Evolutionary conservation across 2,888 invertebrate genomes (phyloP), one percentile per base, ranked within the genome.

Genomic region (Augiades crinisus): DNA sequence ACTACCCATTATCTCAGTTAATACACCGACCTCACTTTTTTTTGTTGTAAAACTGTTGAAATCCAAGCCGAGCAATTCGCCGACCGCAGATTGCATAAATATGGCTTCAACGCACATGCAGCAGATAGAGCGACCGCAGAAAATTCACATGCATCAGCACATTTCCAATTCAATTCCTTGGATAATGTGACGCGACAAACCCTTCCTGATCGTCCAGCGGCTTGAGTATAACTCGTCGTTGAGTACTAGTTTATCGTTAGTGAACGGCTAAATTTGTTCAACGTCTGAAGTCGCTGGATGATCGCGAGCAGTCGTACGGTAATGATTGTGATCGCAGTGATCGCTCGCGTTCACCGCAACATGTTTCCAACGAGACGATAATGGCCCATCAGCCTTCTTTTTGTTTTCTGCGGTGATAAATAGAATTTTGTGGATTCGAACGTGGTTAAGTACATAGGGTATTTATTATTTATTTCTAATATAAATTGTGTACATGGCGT

Each of bases 311-410:
- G 64, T 71, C 70, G 67, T 68, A 67, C 67, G 70, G 70, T 81
- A 85, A 83, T 83, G 80, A 78, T 82, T 78, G 75, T 73, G 75
- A 82, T 83, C 72, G 75, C 65, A 77, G 65, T 75, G 77, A 83
- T 82, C 76, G 78, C 73, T 75, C 65, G 74, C 68, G 62, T 67
- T 73, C 69, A 87, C 87, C 86, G 64, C 87, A 87, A 84, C 84
- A 81, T 78, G 78, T 73, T 78, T 66, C 62, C 68, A 84, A 86
- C 81, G 78, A 85, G 86, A 85, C 74, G 84, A 81, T 86, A 86
- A 86, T 85, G 81, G 75, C 68, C 60, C 66, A 72, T 70, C 67
- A 62, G 68, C 65, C 72, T 65, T 70, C 67, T 64, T 77, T 81
- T 78, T 78, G 75, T 78, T 78, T 72, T 75, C 70, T 78, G 75